Conservation (phyloP, 2,888 invertebrate genomes). For the Nemoura dubitans region DNA sequence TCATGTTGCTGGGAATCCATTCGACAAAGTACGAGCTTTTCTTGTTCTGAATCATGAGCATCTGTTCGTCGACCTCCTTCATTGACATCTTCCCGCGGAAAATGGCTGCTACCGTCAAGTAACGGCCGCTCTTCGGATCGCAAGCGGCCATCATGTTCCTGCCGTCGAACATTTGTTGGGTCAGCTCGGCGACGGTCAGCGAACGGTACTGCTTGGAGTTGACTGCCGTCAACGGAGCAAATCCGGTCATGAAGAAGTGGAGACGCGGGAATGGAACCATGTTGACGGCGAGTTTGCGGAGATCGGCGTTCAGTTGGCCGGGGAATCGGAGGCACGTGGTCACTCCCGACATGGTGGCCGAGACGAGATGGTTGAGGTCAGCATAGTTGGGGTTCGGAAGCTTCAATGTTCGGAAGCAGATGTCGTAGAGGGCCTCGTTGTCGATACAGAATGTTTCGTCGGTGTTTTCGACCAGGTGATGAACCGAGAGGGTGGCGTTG, state of each 20-base stretch:
- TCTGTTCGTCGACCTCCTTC: constrained; percentile 81
- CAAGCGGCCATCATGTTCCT: constrained; percentile 74
- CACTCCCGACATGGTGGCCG: constrained; percentile 86
- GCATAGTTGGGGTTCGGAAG: constrained; percentile 86
- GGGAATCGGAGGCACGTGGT: constrained; percentile 82
- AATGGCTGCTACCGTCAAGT: constrained; percentile 68
- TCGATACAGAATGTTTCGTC: constrained; percentile 90
- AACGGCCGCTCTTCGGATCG: constrained; percentile 68
- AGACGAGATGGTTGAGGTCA: constrained; percentile 90
- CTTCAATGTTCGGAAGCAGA: constrained; percentile 89
- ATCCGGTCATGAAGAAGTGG: constrained; percentile 67
- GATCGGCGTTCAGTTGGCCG: constrained; percentile 69
- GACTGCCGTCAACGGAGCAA: constrained; percentile 77
- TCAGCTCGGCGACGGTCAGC: constrained; percentile 64
- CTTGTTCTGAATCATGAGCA: constrained; percentile 81
- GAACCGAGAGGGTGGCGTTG: constrained; percentile 86
- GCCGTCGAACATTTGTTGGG: constrained; percentile 70
- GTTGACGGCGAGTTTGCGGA: constrained; percentile 66
- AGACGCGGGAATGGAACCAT: constrained; percentile 72
- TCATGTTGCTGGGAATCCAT: constrained; percentile 85
- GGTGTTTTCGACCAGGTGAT: constrained; percentile 87
- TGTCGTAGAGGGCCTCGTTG: constrained; percentile 81
- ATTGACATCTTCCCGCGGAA: constrained; percentile 68
- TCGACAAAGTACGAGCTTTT: constrained; percentile 83
- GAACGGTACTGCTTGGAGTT: constrained; percentile 63